A percentile compares a stretch with the other conserved stretches of the same genome.
Evolutionary conservation across 2,113 vertebrate genomes (phyloP).

Genomic region (Ursus arctos): DNA sequence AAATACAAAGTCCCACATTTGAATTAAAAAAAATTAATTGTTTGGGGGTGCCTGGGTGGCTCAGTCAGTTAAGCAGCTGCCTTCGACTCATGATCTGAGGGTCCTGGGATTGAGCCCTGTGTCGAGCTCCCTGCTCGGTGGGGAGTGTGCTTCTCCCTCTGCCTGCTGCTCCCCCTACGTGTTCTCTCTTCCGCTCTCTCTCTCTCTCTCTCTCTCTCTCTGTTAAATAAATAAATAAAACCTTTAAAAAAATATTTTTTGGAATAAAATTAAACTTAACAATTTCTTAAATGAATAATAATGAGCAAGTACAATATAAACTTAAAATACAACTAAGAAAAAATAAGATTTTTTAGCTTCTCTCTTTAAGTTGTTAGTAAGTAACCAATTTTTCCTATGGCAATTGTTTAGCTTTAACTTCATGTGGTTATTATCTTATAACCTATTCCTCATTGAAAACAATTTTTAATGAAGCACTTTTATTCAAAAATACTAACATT

Average conservation of each 20-base stretch:
- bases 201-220: too few species aligned
- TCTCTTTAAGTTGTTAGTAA: not conserved
- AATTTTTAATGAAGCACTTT: not conserved
- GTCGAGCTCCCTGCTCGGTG: too few species aligned
- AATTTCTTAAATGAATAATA: not conserved
- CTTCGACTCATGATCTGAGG: too few species aligned
- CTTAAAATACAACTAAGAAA: not conserved
- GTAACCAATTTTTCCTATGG: not conserved
- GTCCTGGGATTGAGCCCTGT: too few species aligned
- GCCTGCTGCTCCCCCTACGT: too few species aligned
- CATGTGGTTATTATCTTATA: not conserved
- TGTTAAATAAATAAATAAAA: too few species aligned
- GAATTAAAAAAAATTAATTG: not conserved
- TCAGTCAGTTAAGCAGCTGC: too few species aligned
- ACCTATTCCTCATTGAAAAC: not conserved
- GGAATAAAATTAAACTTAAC: slow-evolving; percentile 8
- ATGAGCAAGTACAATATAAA: not conserved
- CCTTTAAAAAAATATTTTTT: not conserved
- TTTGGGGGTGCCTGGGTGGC: not conserved
- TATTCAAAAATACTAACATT: not conserved
- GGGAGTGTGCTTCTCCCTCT: too few species aligned
- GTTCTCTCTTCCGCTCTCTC: too few species aligned
- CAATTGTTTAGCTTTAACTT: not conserved
- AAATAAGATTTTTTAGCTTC: not conserved
- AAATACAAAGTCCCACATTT: not conserved